These are phyloP conservation scores for Bedellia somnulentella DNA, from an alignment of 2,888 invertebrate species.

Conservation along the genomic window DNA sequence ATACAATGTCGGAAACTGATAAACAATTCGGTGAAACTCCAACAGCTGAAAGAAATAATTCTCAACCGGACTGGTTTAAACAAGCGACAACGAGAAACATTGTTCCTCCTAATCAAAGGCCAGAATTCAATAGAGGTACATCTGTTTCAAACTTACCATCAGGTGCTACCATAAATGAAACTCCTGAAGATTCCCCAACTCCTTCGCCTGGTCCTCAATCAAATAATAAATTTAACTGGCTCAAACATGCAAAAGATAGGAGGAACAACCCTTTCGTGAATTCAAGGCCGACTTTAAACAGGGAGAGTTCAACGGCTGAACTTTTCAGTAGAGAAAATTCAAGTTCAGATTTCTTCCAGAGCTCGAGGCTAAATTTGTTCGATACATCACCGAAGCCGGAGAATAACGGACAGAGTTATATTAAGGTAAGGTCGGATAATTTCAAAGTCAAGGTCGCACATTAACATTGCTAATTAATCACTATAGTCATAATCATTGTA, in stretches of 20 bases:
- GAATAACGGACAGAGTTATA: slow-evolving; percentile 19
- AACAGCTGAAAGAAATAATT: too few species aligned
- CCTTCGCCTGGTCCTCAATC: not conserved
- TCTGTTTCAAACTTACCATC: too few species aligned
- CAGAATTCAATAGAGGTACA: too few species aligned
- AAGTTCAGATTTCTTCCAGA: slow-evolving; percentile 44
- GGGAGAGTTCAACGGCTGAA: slow-evolving; percentile 43
- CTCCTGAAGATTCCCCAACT: not conserved
- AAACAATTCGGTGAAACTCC: too few species aligned
- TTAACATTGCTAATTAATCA: too few species aligned
- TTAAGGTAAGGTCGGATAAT: slow-evolving; percentile 32
- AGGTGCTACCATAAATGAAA: too few species aligned
- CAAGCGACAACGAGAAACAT: too few species aligned
- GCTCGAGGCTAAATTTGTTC: slow-evolving; percentile 41
- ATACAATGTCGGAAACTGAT: too few species aligned
- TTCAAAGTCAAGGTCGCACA: not conserved
- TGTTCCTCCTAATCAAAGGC: too few species aligned
- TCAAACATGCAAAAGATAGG: slow-evolving; percentile 29
- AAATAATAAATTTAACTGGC: slow-evolving; percentile 37
- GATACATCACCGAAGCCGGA: slow-evolving; percentile 46
- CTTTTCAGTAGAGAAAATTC: slow-evolving; percentile 43
- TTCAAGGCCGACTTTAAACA: slow-evolving; percentile 32
- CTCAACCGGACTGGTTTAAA: too few species aligned
- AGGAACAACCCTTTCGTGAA: slow-evolving; percentile 44
- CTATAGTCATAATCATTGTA: too few species aligned